Conservation (phyloP, 2,797 vertebrate genomes). For the Argya squamiceps region DNA sequence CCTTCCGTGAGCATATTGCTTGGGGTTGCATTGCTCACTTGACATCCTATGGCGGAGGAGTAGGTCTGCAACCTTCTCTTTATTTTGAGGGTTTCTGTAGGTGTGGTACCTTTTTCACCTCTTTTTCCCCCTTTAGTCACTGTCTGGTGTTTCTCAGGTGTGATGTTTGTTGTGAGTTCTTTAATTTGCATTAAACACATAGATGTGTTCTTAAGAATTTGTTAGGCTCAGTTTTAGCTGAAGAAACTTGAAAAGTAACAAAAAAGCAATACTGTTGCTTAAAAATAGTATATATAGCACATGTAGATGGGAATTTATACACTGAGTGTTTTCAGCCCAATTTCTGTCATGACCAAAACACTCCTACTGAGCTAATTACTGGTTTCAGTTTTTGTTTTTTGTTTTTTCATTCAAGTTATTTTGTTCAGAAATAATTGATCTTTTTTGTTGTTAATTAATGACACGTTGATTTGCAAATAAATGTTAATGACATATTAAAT, state of each 20-base stretch:
- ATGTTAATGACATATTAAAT: not conserved
- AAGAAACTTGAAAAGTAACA: not conserved
- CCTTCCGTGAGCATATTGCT: not conserved
- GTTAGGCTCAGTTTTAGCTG: not conserved
- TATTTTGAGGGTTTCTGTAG: not conserved
- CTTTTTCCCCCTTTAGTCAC: not conserved
- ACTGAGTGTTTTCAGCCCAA: not conserved
- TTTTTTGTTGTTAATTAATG: not conserved
- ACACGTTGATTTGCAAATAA: not conserved
- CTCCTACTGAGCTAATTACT: not conserved
- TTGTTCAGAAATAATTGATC: not conserved
- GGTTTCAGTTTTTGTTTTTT: not conserved
- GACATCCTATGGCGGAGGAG: not conserved
- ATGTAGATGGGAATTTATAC: not conserved
- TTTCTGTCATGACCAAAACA: not conserved
- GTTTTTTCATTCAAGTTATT: not conserved
- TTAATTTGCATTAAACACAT: not conserved
- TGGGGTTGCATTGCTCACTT: not conserved
- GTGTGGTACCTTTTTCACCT: fast-evolving
- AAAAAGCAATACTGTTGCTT: not conserved
- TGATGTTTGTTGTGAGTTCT: not conserved
- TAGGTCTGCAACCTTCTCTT: not conserved
- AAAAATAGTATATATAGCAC: not conserved
- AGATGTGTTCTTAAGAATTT: not conserved
- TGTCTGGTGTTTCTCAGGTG: not conserved